Evolutionary conservation across 2,888 invertebrate genomes (phyloP), one percentile per base, ranked within the genome.

Genomic region (Caenorhabditis sp.): DNA sequence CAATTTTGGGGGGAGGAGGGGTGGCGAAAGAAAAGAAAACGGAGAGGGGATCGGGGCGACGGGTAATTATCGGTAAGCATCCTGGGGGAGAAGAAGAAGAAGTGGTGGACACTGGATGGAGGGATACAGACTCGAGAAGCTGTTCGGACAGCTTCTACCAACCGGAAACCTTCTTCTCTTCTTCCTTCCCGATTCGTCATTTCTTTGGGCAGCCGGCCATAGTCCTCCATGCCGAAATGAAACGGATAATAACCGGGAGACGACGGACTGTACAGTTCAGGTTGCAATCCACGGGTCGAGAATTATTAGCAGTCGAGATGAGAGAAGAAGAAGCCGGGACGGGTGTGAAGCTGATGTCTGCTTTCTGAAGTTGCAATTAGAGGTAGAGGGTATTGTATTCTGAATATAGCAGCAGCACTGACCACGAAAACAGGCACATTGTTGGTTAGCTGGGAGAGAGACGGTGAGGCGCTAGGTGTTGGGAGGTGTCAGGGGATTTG

Each of bases 91-190:
- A 4, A 47, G 60, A 60, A 53, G 55, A 28, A 13, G 40, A 44
- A 26, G 26, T 18, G 58, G 72, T 72, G 72, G 72, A 72, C 72
- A 72, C 72, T 72, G 72, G 72, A 72, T 72, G n/a, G n/a, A n/a
- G n/a, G n/a, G n/a, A n/a, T n/a, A n/a, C n/a, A n/a, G n/a, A 71
- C 47, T 72, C 71, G 62, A 61, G 71, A 72, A 72, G 62, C 20
- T 53, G 61, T 28, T 11, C 2, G 40, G 40, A 40, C 13, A n/a
- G n/a, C n/a, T n/a, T n/a, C n/a, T n/a, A n/a, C 13, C 72, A 72
- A 72, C 72, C 72, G 72, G 72, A 72, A 72, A 72, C 56, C 64
- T 72, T 50, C 53, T 56, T 50, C 58, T 40, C 11, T 24, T 35
- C 55, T 24, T 56, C 47, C 44, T 65, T 72, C 64, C 71, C 71